Evolutionary conservation across 2,888 invertebrate genomes (phyloP).

Genomic region (Tachina fera): DNA sequence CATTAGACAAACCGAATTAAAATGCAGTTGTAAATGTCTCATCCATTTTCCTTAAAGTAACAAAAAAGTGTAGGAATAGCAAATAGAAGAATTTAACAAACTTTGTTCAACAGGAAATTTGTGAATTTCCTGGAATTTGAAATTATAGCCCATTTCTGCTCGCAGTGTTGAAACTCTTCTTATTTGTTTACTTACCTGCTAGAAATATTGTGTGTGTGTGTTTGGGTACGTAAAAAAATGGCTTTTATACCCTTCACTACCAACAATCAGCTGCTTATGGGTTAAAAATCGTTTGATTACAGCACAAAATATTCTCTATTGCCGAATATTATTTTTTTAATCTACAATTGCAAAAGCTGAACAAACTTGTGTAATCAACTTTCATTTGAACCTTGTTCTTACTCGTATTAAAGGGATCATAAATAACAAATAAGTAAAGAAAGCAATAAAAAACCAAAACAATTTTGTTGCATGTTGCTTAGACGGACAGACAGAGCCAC

Average conservation of each 20-base stretch:
- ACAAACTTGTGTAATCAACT: constrained; percentile 60
- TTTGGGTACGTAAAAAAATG: too few species aligned
- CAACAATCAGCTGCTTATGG: too few species aligned
- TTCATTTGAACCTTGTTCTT: constrained; percentile 44
- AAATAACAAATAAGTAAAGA: constrained; percentile 62
- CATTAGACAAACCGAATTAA: constrained; percentile 9
- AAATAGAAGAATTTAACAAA: constrained; percentile 6
- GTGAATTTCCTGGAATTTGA: constrained; percentile 22
- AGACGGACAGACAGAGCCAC: constrained; percentile 60
- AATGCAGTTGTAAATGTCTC: constrained; percentile 23
- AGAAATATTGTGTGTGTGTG: neutral
- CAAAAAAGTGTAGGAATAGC: neutral
- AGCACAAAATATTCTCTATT: too few species aligned
- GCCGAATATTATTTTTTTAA: neutral
- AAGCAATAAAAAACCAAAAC: neutral
- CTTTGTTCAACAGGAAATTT: constrained; percentile 34
- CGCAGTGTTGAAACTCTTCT: neutral
- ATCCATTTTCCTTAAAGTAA: neutral
- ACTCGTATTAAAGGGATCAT: constrained; percentile 62
- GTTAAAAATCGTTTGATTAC: too few species aligned
- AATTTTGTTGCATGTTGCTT: constrained; percentile 22
- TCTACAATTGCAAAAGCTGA: constrained; percentile 26
- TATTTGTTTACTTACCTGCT: constrained; percentile 2
- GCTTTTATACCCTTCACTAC: too few species aligned
- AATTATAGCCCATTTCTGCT: constrained; percentile 20